phyloP scores from a whole-genome alignment of 1,140 invertebrate genomes.

The Mamestra configurata region DNA sequence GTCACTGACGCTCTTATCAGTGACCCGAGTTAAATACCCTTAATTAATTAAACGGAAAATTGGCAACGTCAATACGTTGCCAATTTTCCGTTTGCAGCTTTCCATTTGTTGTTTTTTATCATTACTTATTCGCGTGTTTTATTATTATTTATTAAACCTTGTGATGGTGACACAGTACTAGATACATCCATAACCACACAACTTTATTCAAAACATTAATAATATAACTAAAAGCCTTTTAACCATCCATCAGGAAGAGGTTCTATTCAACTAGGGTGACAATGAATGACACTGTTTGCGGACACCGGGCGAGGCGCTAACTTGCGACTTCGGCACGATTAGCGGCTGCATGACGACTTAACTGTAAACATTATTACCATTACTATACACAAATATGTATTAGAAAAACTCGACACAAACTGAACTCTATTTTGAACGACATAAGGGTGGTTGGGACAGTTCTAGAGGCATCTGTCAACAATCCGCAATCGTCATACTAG shows the following conservation, averaged over 20 bases:
- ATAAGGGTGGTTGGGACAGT: slow-evolving; percentile 41
- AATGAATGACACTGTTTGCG: slow-evolving; percentile 84
- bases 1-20: too few relatives aligned
- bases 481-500: slow-evolving; percentile 77
- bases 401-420: slow-evolving; percentile 44
- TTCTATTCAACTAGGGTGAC: slow-evolving; percentile 78
- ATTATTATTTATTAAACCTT: too few relatives aligned
- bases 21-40: too few relatives aligned
- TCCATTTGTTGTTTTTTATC: too few relatives aligned
- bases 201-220: slow-evolving; percentile 26
- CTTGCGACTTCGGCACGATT: slow-evolving; percentile 81
- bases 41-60: too few relatives aligned
- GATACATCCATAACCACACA: neutral
- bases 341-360: slow-evolving; percentile 84
- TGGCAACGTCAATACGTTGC: neutral
- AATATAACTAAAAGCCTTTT: slow-evolving; percentile 37
- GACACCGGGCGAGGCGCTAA: slow-evolving; percentile 86
- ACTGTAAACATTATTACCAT: slow-evolving; percentile 87
- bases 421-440: slow-evolving; percentile 53
- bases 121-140: too few relatives aligned
- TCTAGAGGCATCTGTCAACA: slow-evolving; percentile 72
- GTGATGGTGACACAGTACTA: too few relatives aligned
- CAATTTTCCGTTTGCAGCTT: too few relatives aligned
- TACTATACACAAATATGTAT: slow-evolving; percentile 60
- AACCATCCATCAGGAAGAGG: slow-evolving; percentile 64